These are phyloP conservation scores for Cylindroiulus punctatus DNA, from an alignment of 2,888 invertebrate genomes.

Conservation along the genomic window DNA sequence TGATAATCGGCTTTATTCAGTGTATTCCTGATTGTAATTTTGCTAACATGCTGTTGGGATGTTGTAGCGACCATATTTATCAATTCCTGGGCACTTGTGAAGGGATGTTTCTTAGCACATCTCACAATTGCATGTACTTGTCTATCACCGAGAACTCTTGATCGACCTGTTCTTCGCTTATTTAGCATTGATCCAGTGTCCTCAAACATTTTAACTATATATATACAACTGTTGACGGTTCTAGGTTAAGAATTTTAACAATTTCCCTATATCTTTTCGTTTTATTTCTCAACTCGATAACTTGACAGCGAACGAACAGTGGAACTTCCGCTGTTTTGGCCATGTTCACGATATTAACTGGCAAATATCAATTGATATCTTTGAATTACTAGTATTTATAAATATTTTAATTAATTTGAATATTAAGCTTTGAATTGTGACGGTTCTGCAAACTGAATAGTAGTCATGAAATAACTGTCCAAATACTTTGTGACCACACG, in stretches of 20 bases:
- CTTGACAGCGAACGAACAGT: background rate
- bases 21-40: background rate
- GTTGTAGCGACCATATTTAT: background rate
- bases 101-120: background rate
- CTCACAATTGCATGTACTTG: background rate
- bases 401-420: too few relatives aligned
- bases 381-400: background rate
- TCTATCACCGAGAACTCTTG: background rate
- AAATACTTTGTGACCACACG: too few relatives aligned
- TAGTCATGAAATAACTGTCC: too few relatives aligned
- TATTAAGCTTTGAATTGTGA: too few relatives aligned
- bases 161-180: background rate
- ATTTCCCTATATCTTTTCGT: background rate
- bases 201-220: background rate
- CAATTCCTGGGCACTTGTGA: conserved; percentile 6
- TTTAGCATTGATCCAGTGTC: conserved; percentile 15
- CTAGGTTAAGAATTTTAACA: too few relatives aligned
- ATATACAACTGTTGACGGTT: background rate
- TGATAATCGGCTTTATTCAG: conserved; percentile 27
- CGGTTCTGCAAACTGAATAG: too few relatives aligned
- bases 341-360: background rate
- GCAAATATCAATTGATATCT: background rate
- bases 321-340: background rate
- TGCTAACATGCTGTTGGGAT: background rate
- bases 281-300: background rate